Percentiles rank a stretch among this genome's conserved stretches.
phyloP scores from a whole-genome alignment of 1,140 invertebrate genomes.

The Drosophila suzukii region DNA sequence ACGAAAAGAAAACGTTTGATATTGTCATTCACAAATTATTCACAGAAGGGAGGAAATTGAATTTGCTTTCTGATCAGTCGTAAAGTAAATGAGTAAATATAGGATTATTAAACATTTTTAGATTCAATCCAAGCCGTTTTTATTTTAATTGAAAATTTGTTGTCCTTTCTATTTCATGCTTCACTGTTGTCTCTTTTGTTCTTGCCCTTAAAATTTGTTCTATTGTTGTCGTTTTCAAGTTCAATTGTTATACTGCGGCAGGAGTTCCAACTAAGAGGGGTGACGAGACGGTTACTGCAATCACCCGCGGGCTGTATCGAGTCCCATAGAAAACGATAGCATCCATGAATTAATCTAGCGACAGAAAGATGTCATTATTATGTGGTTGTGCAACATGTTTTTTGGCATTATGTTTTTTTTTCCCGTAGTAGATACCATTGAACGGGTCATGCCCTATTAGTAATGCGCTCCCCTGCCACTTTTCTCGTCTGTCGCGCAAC shows the following conservation, averaged over 20 bases:
- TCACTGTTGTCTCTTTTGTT: slow-evolving; percentile 15
- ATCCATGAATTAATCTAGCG: slow-evolving; percentile 42
- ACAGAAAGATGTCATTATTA: slow-evolving; percentile 79
- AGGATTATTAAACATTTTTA: slow-evolving; percentile 58
- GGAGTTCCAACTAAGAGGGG: slow-evolving; percentile 24
- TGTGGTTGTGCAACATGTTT: slow-evolving; percentile 79
- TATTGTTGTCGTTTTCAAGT: slow-evolving; percentile 73
- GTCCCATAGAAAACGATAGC: slow-evolving; percentile 24
- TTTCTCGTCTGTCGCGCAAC: slow-evolving; percentile 43
- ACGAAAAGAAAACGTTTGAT: too few relatives aligned
- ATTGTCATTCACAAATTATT: background rate
- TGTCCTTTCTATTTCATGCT: slow-evolving; percentile 37
- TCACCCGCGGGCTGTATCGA: slow-evolving; percentile 52
- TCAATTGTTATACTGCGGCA: slow-evolving; percentile 52
- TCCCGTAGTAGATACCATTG: slow-evolving; percentile 20
- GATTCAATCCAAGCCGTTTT: slow-evolving; percentile 30
- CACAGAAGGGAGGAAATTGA: slow-evolving; percentile 15
- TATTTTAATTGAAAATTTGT: slow-evolving; percentile 71
- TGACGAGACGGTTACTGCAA: slow-evolving; percentile 30
- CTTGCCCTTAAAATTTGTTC: slow-evolving; percentile 32
- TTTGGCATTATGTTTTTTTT: slow-evolving; percentile 57
- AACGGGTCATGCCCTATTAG: slow-evolving; percentile 39
- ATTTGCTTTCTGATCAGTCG: slow-evolving; percentile 15
- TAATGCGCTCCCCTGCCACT: slow-evolving; percentile 41
- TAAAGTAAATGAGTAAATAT: slow-evolving; percentile 62